phyloP scores from a whole-genome alignment of 2,113 vertebrate genomes.

The Indicator indicator region DNA sequence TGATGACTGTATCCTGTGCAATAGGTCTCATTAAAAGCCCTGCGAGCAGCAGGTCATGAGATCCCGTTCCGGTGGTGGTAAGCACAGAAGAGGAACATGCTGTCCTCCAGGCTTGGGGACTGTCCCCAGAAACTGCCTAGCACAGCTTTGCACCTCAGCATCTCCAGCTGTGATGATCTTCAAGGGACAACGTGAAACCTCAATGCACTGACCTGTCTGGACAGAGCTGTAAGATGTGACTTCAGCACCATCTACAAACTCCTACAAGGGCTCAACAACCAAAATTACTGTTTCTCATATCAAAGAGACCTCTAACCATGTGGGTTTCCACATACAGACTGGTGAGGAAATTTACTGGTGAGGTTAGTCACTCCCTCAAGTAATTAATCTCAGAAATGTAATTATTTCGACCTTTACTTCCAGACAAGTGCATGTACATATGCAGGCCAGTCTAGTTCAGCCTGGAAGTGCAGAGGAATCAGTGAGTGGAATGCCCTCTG shows the following conservation, averaged over 20 bases:
- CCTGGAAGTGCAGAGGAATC: background rate
- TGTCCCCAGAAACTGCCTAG: background rate
- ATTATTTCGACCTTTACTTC: background rate
- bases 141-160: background rate
- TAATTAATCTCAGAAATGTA: background rate
- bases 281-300: background rate
- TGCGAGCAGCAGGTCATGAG: background rate
- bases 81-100: background rate
- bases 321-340: background rate
- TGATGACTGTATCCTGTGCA: background rate
- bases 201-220: background rate
- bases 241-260: background rate
- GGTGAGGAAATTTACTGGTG: background rate
- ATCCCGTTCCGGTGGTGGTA: rapidly evolving
- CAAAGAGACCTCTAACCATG: background rate
- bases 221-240: background rate
- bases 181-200: background rate
- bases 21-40: background rate
- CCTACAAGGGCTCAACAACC: background rate
- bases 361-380: background rate
- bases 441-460: background rate
- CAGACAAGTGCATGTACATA: background rate
- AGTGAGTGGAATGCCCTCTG: background rate
- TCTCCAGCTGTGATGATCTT: background rate
- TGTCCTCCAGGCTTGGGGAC: background rate